Base-by-base conservation (phyloP, 2,797 vertebrate species). In the Darevskia mixta region DNA sequence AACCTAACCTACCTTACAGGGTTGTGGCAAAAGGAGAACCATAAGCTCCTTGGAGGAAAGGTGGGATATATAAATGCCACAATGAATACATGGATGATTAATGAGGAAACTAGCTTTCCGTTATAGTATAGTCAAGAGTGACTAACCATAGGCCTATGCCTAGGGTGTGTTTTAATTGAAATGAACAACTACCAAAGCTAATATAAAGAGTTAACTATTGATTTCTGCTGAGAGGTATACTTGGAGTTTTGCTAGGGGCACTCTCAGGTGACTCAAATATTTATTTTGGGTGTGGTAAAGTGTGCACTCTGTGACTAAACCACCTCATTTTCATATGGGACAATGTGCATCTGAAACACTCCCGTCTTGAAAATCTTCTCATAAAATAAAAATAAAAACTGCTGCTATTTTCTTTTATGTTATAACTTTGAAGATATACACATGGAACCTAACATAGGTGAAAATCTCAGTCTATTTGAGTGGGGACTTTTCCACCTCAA, bases 61-160 rank as follows among this genome's bases (percentile, higher is more conserved):
- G 15, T 29, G 15, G 20, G 35, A 35, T 18, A 35, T 18, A 79
- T 25, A 49, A 69, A 27, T 55, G 49, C 49, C 49, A 55, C 49
- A 55, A 15, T 55, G 49, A 55, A 55, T 55, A 15, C 49, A 55
- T 55, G 49, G 49, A 55, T 15, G 49, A 15, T 55, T 55, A 55
- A 55, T 55, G 49, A 35, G 35, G 41, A 58, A 72, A 41, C 2
- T 76, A 89, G 86, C 93, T 95, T 93, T 91, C 86, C 45, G 83
- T 91, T 83, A 90, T 85, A 95, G 90, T 92, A 94, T 80, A 55
- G 93, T 89, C 92, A 89, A 93, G 86, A 89, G 90, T 94, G 93
- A 92, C 23, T 92, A 91, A 73, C 27, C 23, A 61, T 61, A 75
- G 93, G 93, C 93, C 85, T 94, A 88, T 89, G 83, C 90, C 92